Percentiles rank a stretch among this genome's conserved stretches.
These are phyloP conservation scores for Centrocercus urophasianus DNA, from an alignment of 2,113 vertebrate species.

Conservation along the genomic window DNA sequence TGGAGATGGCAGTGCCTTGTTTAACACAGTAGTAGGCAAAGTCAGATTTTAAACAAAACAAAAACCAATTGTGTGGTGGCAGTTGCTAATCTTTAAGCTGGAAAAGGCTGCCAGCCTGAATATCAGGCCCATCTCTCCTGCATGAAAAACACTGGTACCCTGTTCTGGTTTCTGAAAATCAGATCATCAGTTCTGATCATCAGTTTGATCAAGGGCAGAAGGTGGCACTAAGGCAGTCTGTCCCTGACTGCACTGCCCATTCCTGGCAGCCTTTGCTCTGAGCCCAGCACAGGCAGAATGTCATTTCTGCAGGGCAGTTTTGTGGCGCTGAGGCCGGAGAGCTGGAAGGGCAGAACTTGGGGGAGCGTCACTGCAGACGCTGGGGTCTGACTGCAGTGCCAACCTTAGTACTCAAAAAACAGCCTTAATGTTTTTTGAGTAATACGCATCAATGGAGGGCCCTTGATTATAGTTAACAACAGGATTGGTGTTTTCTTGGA, in stretches of 20 bases:
- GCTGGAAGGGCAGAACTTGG: background rate
- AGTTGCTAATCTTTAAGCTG: background rate
- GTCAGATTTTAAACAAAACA: background rate
- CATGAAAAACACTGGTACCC: background rate
- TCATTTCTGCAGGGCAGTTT: background rate
- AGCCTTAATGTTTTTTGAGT: background rate
- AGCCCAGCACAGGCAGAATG: background rate
- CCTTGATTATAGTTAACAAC: background rate
- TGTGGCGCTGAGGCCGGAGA: background rate
- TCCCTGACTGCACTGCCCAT: rapidly evolving
- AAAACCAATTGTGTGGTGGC: background rate
- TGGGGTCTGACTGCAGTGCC: background rate
- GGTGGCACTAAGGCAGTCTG: background rate
- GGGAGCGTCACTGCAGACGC: background rate
- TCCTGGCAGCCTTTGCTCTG: background rate
- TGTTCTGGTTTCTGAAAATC: background rate
- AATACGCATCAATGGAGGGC: background rate
- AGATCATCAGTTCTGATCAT: too few species aligned
- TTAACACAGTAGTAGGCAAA: background rate
- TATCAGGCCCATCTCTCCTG: background rate
- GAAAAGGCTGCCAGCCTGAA: background rate
- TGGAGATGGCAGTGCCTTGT: background rate
- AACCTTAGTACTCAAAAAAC: background rate
- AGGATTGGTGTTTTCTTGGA: background rate
- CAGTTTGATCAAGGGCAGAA: background rate